Evolutionary conservation across 2,888 invertebrate genomes (phyloP).

Genomic region (Zygaena filipendulae): DNA sequence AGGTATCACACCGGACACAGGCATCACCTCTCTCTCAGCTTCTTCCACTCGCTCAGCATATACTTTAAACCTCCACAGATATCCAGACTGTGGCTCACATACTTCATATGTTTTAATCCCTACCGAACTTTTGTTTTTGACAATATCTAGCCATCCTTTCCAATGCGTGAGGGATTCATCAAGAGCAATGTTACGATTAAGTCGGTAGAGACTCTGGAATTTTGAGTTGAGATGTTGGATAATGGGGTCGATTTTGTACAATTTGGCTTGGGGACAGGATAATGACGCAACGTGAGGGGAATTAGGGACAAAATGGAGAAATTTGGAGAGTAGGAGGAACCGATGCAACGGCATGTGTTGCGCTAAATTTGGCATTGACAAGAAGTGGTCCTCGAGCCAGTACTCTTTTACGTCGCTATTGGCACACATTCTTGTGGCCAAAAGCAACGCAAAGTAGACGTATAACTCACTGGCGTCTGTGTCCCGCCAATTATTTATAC

Average conservation of each 20-base stretch:
- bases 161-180: conserved; percentile 19
- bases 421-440: conserved; percentile 14
- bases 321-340: too few relatives aligned
- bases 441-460: conserved; percentile 12
- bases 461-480: conserved; percentile 15
- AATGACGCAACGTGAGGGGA: too few relatives aligned
- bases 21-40: too few relatives aligned
- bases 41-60: conserved; percentile 12
- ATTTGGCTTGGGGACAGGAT: conserved; percentile 11
- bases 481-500: conserved; percentile 14
- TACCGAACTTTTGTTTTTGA: conserved; percentile 10
- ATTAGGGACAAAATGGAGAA: too few relatives aligned
- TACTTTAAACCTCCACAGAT: conserved; percentile 13
- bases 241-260: conserved; percentile 13
- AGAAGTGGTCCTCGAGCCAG: too few relatives aligned
- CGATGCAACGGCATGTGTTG: too few relatives aligned
- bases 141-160: conserved; percentile 20
- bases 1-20: not conserved
- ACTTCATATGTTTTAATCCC: conserved; percentile 17
- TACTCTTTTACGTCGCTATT: conserved; percentile 8
- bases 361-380: too few relatives aligned
- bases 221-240: conserved; percentile 10
- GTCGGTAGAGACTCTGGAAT: conserved; percentile 9
- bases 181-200: conserved; percentile 15
- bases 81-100: conserved; percentile 16